Percentiles rank a stretch among this genome's conserved stretches.
These are phyloP conservation scores for Heterotilapia buettikoferi DNA, from an alignment of 2,113 vertebrate genomes.

Conservation along the genomic window DNA sequence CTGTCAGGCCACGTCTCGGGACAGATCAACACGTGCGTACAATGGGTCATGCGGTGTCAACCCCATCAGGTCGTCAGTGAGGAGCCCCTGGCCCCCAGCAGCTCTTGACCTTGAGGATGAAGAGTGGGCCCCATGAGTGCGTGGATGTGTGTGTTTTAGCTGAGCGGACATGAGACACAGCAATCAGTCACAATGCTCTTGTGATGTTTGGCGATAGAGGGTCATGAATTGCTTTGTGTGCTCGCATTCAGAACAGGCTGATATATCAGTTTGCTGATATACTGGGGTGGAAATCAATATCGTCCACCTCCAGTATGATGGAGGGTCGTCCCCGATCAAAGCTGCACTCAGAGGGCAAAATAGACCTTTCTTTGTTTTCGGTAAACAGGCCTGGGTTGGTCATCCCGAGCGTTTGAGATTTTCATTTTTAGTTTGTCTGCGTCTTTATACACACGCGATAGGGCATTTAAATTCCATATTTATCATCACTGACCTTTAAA, in stretches of 20 bases:
- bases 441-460: neutral
- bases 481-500: constrained; percentile 4
- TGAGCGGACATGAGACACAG: constrained; percentile 24
- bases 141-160: constrained; percentile 2
- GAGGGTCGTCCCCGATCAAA: constrained; percentile 13
- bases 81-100: constrained; percentile 14
- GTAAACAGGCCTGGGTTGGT: neutral
- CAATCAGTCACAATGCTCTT: constrained; percentile 53
- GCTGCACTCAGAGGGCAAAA: neutral
- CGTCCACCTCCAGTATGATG: constrained; percentile 44
- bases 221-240: constrained; percentile 56
- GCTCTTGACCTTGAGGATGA: constrained; percentile 66
- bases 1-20: constrained; percentile 53
- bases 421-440: neutral
- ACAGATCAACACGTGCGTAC: constrained; percentile 63
- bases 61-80: constrained; percentile 37
- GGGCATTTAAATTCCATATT: neutral
- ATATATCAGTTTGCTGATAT: constrained; percentile 53
- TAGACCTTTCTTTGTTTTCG: constrained; percentile 13
- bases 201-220: constrained; percentile 55
- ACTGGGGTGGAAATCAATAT: constrained; percentile 56
- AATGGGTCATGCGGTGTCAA: constrained; percentile 43
- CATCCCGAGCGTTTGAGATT: neutral
- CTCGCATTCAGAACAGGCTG: constrained; percentile 47
- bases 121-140: constrained; percentile 5